A percentile compares a stretch with the other conserved stretches of the same genome.
phyloP scores from a whole-genome alignment of 2,888 invertebrate species.

The Ypsolopha scabrella region DNA sequence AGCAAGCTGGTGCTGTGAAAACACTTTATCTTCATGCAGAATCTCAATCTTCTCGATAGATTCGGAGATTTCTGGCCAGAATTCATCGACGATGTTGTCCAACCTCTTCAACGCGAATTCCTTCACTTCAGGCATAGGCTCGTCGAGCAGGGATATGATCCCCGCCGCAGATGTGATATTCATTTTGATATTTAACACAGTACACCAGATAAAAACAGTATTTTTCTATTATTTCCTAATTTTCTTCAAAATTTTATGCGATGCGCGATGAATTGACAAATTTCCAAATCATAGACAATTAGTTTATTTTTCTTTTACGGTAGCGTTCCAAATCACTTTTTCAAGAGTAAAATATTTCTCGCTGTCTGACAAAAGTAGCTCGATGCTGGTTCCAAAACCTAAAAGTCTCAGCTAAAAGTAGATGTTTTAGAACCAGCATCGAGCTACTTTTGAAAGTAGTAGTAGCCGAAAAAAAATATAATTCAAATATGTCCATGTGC shows the following conservation, averaged over 20 bases:
- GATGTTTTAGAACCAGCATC: no score
- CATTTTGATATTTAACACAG: conserved; percentile 33
- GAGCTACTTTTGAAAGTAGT: no score
- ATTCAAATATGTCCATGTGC: no score
- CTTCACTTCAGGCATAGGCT: conserved; percentile 93
- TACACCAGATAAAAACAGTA: conserved; percentile 7
- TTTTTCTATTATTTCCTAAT: conserved; percentile 4
- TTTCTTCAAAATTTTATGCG: conserved; percentile 2
- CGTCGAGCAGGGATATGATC: conserved; percentile 95
- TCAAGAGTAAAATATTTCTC: no score
- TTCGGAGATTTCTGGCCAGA: conserved; percentile 99
- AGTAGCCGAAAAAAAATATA: no score
- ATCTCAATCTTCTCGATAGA: conserved; percentile 98
- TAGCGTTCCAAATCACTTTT: no score
- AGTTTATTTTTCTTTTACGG: no score
- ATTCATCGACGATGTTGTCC: conserved; percentile 94
- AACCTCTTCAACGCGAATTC: conserved; percentile 93
- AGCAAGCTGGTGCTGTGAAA: conserved; percentile 91
- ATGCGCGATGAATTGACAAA: conserved; percentile 57
- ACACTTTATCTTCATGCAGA: conserved; percentile 91
- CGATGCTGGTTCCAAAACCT: no score
- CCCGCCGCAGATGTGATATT: conserved; percentile 79
- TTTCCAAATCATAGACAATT: conserved; percentile 34
- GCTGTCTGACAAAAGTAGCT: no score
- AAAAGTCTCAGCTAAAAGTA: no score